phyloP scores from a whole-genome alignment of 2,113 vertebrate species.

The Gavialis gangeticus region DNA sequence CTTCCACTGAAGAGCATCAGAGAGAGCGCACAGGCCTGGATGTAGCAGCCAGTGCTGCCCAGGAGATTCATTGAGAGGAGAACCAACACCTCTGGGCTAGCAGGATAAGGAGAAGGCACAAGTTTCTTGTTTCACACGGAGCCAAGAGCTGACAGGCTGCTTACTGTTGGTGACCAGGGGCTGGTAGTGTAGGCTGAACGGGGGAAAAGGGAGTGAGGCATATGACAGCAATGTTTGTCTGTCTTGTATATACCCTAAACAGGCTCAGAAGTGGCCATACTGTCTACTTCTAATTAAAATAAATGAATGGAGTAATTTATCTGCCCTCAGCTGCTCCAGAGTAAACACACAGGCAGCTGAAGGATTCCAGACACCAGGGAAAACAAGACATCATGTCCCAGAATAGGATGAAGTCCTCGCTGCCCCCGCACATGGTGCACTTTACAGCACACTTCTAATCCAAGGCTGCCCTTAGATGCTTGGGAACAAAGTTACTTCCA shows the following conservation, averaged over 20 bases:
- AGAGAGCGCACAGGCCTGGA: not conserved
- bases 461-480: accelerated
- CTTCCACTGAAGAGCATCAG: not conserved
- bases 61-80: no score
- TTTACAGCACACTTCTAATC: not conserved
- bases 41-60: not conserved
- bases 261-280: not conserved
- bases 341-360: not conserved
- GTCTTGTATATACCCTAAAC: not conserved
- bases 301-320: not conserved
- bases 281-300: not conserved
- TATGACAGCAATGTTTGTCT: no score
- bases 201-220: no score
- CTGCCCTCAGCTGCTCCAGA: not conserved
- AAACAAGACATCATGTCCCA: not conserved
- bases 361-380: not conserved
- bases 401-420: not conserved
- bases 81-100: no score
- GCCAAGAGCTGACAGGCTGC: no score
- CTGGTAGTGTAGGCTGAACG: no score
- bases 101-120: no score
- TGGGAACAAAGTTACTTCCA: not conserved
- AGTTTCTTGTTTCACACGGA: no score
- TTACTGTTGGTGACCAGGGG: no score
- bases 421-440: not conserved